Percentiles rank a stretch among this genome's conserved stretches.
phyloP scores from a whole-genome alignment of 1,140 invertebrate species.

The Matsumurasca onukii region DNA sequence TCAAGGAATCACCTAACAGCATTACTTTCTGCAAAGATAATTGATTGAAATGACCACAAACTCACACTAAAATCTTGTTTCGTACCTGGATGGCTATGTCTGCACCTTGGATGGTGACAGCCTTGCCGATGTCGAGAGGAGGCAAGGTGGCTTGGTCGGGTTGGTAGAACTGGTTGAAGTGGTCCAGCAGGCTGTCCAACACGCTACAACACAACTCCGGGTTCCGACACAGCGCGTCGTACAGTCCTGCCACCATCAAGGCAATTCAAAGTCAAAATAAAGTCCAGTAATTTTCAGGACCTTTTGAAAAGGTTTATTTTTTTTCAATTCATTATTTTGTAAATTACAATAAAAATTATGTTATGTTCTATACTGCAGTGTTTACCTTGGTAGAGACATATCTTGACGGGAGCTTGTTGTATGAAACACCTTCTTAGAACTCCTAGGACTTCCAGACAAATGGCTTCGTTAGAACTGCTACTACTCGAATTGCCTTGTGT shows the following conservation, averaged over 20 bases:
- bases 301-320: conserved; percentile 1
- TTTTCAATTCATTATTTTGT: neutral
- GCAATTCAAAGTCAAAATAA: neutral
- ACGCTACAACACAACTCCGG: conserved; percentile 39
- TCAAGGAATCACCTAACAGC: no score
- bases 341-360: neutral
- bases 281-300: neutral
- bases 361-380: no score
- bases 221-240: conserved; percentile 37
- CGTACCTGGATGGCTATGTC: conserved; percentile 37
- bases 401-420: conserved; percentile 39
- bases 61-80: no score
- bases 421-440: conserved; percentile 41
- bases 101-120: conserved; percentile 33
- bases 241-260: conserved; percentile 35
- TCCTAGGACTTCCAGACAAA: conserved; percentile 42
- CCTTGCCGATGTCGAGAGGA: conserved; percentile 37
- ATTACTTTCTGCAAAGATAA: no score
- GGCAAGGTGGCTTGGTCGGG: conserved; percentile 36
- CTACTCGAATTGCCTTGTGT: conserved; percentile 22
- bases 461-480: conserved; percentile 39
- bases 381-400: conserved; percentile 40
- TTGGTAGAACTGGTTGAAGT: conserved; percentile 40
- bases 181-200: conserved; percentile 38
- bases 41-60: no score